Conservation (phyloP, 2,797 vertebrate species). For the Scolopax rusticola region DNA sequence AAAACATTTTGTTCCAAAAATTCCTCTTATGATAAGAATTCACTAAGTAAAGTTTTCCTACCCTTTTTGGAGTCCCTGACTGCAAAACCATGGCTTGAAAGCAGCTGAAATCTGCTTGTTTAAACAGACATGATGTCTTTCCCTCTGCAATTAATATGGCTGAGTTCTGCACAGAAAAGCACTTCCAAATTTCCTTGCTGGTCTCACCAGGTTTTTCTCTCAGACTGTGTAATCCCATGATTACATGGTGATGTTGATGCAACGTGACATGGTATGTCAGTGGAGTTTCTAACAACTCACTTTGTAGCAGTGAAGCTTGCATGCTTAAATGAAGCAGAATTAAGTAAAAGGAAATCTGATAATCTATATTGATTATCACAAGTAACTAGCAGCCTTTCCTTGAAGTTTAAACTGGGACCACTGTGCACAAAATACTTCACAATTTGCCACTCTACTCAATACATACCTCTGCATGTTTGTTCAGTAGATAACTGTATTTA, state of each 20-base stretch:
- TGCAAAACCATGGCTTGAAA: background rate
- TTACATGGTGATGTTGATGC: slow-evolving; percentile 34
- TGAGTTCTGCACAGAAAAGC: background rate
- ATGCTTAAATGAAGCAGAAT: background rate
- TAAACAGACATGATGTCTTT: background rate
- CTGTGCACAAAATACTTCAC: background rate
- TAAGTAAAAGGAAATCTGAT: background rate
- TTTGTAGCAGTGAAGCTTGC: background rate
- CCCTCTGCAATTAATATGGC: background rate
- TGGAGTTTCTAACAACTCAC: slow-evolving; percentile 1
- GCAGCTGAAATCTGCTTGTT: background rate
- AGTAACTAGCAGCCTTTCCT: background rate
- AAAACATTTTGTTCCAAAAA: slow-evolving; percentile 22
- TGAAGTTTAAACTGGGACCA: background rate
- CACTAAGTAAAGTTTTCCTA: slow-evolving; percentile 27
- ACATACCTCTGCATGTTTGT: background rate
- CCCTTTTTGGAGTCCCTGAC: background rate
- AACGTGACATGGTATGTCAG: background rate
- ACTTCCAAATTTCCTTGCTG: background rate
- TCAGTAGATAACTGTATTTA: background rate
- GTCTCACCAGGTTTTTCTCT: background rate
- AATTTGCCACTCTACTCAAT: background rate
- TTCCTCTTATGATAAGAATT: slow-evolving; percentile 14
- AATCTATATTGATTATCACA: background rate
- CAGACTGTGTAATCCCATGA: slow-evolving; percentile 9